Base-by-base conservation (phyloP, 2,888 invertebrate species). In the Exephanes ischioxanthus region DNA sequence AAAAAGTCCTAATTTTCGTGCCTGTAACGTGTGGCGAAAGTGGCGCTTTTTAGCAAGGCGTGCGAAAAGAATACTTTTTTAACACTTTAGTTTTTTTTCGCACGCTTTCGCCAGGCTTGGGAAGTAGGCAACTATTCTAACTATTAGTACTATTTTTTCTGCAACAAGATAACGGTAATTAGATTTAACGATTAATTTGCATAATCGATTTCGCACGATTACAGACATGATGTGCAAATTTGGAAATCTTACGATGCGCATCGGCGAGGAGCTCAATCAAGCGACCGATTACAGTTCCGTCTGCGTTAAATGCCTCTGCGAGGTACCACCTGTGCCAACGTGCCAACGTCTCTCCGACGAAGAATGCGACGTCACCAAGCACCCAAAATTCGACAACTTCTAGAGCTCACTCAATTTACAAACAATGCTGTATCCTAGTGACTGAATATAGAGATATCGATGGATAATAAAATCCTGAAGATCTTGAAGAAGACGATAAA, bases 251-350 rank as follows among this genome's bases (percentile, higher is more conserved):
- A 85, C 63, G 14, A 75, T 89, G 87, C 37, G 73, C 7, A 16
- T 85, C 14, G 88, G 88, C 2, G 88, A 89, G 37, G 81, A 88
- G 37, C 78, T 89, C 33, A 89, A 83, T 33, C 76, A 82, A 67
- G 80, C 41, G 4, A 86, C 66, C 3, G 30, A 66, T 53, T 86
- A 87, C 26, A 68, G 11, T 66, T 87, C 88, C 1, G 78, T 75
- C 7, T 88, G 89, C 45, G 45, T 87, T 0, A 86, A 81, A 73
- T 89, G 89, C 55, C 70, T 85, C 2, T 89, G 89, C 80, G 89
- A 89, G 41, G 88, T 89, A 1, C 88, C 89, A 58, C 89, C 89
- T 4, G 22, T 66, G 0, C 85, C 78, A 3, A 88, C 88, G 9
- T 88, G 89, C 45, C 77, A 84, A 68, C 79, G 70, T 22, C 76